Conservation (phyloP, 2,888 invertebrate species). For the Pasiphila rectangulata region DNA sequence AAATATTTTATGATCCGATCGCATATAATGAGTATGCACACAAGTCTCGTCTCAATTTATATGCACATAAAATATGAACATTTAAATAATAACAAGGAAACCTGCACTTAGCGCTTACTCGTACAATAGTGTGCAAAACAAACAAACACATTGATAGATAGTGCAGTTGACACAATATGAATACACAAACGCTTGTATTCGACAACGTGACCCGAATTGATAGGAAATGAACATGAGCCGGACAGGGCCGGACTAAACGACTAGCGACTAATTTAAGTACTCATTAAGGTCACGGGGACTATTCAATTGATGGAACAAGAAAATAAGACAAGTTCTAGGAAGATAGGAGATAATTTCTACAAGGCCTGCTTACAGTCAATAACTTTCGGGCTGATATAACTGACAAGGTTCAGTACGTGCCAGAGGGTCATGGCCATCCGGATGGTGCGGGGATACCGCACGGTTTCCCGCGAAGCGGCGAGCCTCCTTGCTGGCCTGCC, state of each 20-base stretch:
- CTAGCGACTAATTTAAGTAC: not conserved
- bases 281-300: constrained; percentile 15
- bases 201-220: constrained; percentile 57
- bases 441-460: too few relatives aligned
- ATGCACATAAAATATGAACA: not conserved
- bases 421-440: too few relatives aligned
- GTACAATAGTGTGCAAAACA: not conserved
- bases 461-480: too few relatives aligned
- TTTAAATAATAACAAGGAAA: constrained; percentile 18
- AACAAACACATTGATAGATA: constrained; percentile 3
- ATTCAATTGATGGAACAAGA: not conserved
- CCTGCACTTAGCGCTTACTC: constrained; percentile 8
- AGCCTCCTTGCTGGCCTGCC: too few relatives aligned
- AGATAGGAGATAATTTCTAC: not conserved
- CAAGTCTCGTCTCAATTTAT: too few relatives aligned
- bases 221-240: constrained; percentile 43
- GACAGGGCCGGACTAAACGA: constrained; percentile 9
- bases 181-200: constrained; percentile 40
- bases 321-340: not conserved
- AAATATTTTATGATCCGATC: too few relatives aligned
- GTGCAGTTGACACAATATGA: constrained; percentile 31
- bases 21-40: too few relatives aligned
- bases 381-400: too few relatives aligned
- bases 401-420: too few relatives aligned
- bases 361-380: too few relatives aligned